Evolutionary conservation across 2,113 vertebrate species (phyloP).

Genomic region (Phylloscopus trochilus): DNA sequence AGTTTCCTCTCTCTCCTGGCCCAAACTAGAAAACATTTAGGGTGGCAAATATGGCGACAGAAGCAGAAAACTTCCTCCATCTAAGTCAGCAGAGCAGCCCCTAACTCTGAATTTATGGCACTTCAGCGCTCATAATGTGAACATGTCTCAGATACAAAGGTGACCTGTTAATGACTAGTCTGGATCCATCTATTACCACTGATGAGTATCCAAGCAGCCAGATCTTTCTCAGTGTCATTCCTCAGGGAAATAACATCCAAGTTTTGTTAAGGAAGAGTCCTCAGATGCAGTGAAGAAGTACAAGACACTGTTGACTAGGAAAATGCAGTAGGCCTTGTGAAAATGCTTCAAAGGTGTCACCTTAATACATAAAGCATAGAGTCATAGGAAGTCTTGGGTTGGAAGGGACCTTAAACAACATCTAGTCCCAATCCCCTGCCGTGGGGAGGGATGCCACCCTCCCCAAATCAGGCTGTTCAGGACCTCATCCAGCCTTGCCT

Average conservation of each 20-base stretch:
- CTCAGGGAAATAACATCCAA: neutral
- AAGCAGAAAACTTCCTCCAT: neutral
- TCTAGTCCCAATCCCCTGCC: neutral
- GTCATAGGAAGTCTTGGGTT: neutral
- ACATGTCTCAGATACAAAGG: neutral
- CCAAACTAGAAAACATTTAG: neutral
- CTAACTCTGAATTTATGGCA: neutral
- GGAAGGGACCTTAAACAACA: neutral
- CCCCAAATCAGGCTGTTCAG: neutral
- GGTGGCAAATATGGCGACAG: neutral
- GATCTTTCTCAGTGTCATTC: neutral
- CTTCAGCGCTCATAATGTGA: neutral
- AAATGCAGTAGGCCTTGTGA: neutral
- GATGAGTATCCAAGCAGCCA: neutral
- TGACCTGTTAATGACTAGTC: neutral
- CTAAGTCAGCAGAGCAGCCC: neutral
- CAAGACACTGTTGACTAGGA: neutral
- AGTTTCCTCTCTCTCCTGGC: neutral
- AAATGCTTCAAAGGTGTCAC: neutral
- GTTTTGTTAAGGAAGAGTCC: neutral
- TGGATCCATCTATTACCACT: neutral
- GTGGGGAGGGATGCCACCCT: neutral
- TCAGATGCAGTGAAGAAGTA: neutral
- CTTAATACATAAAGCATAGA: neutral
- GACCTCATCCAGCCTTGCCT: neutral